Conservation (phyloP, 2,888 invertebrate species). For the Germaria angustata region DNA sequence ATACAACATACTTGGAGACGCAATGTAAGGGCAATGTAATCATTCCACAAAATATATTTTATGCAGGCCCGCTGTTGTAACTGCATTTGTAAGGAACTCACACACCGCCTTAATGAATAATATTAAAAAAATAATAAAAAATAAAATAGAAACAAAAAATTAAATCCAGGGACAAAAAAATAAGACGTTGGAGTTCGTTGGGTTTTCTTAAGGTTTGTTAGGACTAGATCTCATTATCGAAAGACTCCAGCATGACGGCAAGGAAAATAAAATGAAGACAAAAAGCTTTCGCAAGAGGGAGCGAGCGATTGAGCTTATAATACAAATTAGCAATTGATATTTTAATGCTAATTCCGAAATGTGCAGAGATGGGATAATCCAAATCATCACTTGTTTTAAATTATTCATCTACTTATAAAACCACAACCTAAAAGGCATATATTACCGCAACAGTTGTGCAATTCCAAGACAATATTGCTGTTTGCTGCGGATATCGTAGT, state of each 20-base stretch:
- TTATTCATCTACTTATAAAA: slow-evolving; percentile 64
- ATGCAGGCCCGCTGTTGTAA: slow-evolving; percentile 41
- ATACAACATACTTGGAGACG: slow-evolving; percentile 41
- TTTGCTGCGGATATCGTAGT: slow-evolving; percentile 1
- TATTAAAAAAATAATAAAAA: not conserved
- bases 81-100: slow-evolving; percentile 47
- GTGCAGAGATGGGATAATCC: slow-evolving; percentile 58
- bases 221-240: slow-evolving; percentile 51
- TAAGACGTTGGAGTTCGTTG: slow-evolving; percentile 3
- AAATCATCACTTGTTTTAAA: slow-evolving; percentile 64
- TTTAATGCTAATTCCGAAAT: slow-evolving; percentile 62
- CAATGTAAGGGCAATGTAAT: slow-evolving; percentile 37
- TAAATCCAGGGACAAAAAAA: not conserved
- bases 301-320: slow-evolving; percentile 44
- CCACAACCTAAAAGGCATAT: slow-evolving; percentile 59
- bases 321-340: slow-evolving; percentile 67
- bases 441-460: slow-evolving; percentile 66
- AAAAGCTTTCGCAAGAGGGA: slow-evolving; percentile 43
- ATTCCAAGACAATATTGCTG: slow-evolving; percentile 32
- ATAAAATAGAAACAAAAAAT: not conserved
- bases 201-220: not conserved
- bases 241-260: slow-evolving; percentile 37
- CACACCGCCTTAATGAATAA: slow-evolving; percentile 48
- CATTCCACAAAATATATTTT: slow-evolving; percentile 38
- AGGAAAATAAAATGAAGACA: not conserved